These are phyloP conservation scores for Eupristina koningsbergeri DNA, from an alignment of 1,140 invertebrate species.

Conservation along the genomic window DNA sequence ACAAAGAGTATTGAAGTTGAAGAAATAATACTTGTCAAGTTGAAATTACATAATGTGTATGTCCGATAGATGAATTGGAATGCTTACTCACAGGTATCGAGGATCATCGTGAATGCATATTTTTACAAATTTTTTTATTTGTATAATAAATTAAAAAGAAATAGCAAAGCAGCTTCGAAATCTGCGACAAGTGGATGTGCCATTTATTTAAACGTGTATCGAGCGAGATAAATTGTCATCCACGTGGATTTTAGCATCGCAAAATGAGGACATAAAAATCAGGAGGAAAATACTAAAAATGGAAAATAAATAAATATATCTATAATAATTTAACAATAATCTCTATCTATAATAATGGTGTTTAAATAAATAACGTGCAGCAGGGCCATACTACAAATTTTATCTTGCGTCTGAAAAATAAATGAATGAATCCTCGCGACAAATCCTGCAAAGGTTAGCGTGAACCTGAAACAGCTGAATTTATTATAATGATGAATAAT, in stretches of 20 bases:
- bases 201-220: background rate
- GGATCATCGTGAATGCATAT: background rate
- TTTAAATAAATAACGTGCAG: background rate
- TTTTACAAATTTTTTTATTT: background rate
- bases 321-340: no score
- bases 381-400: background rate
- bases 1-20: background rate
- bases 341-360: no score
- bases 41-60: background rate
- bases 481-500: background rate
- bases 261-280: no score
- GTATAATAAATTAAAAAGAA: background rate
- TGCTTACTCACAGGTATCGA: background rate
- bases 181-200: background rate
- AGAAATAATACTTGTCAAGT: background rate
- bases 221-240: background rate
- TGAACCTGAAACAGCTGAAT: background rate
- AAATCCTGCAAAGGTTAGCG: background rate
- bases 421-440: background rate
- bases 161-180: background rate
- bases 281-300: no score
- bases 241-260: background rate
- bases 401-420: background rate
- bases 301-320: no score
- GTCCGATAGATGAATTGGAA: background rate